These are phyloP conservation scores for Andrena flavipes DNA, from an alignment of 2,888 invertebrate species.

Conservation along the genomic window DNA sequence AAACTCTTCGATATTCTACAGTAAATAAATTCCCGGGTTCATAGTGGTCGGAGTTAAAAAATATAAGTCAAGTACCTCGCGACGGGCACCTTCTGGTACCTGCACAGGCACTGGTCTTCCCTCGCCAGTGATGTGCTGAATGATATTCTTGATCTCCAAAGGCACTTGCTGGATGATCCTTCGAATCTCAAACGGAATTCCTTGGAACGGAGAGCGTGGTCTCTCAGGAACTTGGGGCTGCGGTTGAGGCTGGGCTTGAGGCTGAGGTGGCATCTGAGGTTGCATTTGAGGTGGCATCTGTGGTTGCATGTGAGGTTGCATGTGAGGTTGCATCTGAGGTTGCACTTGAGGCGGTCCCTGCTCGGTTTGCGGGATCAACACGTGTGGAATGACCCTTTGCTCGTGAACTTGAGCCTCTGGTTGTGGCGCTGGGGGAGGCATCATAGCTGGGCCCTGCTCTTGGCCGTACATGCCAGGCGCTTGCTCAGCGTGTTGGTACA, in stretches of 20 bases:
- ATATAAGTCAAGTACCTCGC: slow-evolving; percentile 72
- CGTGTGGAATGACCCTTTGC: slow-evolving; percentile 74
- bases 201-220: slow-evolving; percentile 81
- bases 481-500: slow-evolving; percentile 83
- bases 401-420: slow-evolving; percentile 74
- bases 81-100: slow-evolving; percentile 78
- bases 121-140: slow-evolving; percentile 80
- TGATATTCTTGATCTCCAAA: slow-evolving; percentile 80
- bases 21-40: too few relatives aligned
- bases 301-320: slow-evolving; percentile 57
- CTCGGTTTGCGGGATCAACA: slow-evolving; percentile 76
- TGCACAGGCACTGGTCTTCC: slow-evolving; percentile 72
- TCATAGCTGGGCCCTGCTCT: slow-evolving; percentile 76
- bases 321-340: slow-evolving; percentile 45
- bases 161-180: slow-evolving; percentile 82
- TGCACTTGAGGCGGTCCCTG: slow-evolving; percentile 68
- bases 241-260: slow-evolving; percentile 47
- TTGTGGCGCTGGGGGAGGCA: slow-evolving; percentile 73
- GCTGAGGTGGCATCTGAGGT: slow-evolving; percentile 60
- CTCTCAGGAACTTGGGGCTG: slow-evolving; percentile 73
- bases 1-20: not conserved
- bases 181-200: slow-evolving; percentile 81
- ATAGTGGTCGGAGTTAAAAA: too few relatives aligned
- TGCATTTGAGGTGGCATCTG: slow-evolving; percentile 46
- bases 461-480: slow-evolving; percentile 77